Evolutionary conservation across 2,888 invertebrate species (phyloP).

Genomic region (Doris montereyensis): DNA sequence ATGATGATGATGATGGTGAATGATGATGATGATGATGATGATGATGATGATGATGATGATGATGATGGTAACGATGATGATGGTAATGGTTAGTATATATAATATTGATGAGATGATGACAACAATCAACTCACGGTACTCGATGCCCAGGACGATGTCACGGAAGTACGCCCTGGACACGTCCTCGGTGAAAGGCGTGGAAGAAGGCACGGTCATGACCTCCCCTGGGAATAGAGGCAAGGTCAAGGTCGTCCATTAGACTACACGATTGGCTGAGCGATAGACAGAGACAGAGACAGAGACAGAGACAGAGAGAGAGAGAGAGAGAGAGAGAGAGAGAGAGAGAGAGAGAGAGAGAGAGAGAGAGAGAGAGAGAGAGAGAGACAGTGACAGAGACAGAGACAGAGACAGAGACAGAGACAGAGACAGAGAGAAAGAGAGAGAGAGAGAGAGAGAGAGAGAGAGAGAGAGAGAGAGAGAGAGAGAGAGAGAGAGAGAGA

Average conservation of each 20-base stretch:
- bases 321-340: conserved; percentile 36
- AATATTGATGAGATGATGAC: not conserved
- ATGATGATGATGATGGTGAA: no score
- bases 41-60: conserved; percentile 33
- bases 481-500: conserved; percentile 13
- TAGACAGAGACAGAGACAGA: not conserved
- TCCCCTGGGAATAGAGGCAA: conserved; percentile 61
- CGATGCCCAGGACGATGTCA: conserved; percentile 91
- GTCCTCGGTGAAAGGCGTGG: conserved; percentile 86
- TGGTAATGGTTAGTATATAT: not conserved
- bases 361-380: conserved; percentile 25
- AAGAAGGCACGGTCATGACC: conserved; percentile 91
- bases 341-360: conserved; percentile 36
- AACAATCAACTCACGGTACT: conserved; percentile 84
- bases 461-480: conserved; percentile 10
- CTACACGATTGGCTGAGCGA: not conserved
- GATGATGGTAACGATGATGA: conserved; percentile 10
- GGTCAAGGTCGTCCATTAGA: not conserved
- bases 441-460: not conserved
- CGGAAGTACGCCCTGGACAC: conserved; percentile 91
- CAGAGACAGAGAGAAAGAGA: conserved; percentile 26
- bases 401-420: conserved; percentile 21
- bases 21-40: conserved; percentile 15
- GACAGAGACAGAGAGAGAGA: conserved; percentile 3
- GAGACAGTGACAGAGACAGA: conserved; percentile 23